Evolutionary conservation across 30 jellyfish, hydroid and myxozoan species (phyloP), one percentile per base, ranked within the genome.

Genomic region (Chrysaora quinquecirrha): DNA sequence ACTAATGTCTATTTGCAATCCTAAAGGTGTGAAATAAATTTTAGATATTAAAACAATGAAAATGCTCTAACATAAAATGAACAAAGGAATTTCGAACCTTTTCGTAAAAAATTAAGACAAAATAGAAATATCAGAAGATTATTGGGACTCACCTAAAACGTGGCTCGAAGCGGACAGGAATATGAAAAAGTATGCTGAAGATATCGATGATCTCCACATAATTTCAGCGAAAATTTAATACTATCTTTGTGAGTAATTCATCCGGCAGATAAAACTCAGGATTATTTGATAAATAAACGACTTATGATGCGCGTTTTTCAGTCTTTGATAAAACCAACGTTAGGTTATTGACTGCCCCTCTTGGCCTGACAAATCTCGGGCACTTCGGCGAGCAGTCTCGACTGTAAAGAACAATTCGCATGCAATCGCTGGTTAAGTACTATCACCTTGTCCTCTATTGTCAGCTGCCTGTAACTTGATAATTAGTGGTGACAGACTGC

Each of bases 351-450:
- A 80, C 83, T 30, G 67, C 90, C 63, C 83, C 83, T 33, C 43
- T 46, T 34, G 19, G 35, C 9, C 21, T 72, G 65, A 65, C 77
- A 75, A 1, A 23, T 9, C 24, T 6, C 6, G 18, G 90, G 80
- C 68, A 76, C 90, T 69, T 80, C 84, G 48, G 84, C 90, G 90
- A 80, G 90, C 83, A 80, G 90, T 58, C 66, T 28, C 90, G 68
- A 80, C 90, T 68, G 90, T 65, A 66, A 82, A 52, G 85, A 70
- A 27, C 85, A 31, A 24, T 34, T 50, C 27, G 58, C 25, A 16
- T 19, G 54, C 56, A 58, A 28, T 76, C 79, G 71, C 76, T 28
- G 85, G 92, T 52, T 82, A 82, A 82, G 85, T 68, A 82, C 70
- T 52, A 30, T 20, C 49, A 71, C 83, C 71, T 54, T 35, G 78